A percentile compares a stretch with the other conserved stretches of the same genome.
Evolutionary conservation across 2,113 vertebrate genomes (phyloP).

Genomic region (Leptosomus discolor): DNA sequence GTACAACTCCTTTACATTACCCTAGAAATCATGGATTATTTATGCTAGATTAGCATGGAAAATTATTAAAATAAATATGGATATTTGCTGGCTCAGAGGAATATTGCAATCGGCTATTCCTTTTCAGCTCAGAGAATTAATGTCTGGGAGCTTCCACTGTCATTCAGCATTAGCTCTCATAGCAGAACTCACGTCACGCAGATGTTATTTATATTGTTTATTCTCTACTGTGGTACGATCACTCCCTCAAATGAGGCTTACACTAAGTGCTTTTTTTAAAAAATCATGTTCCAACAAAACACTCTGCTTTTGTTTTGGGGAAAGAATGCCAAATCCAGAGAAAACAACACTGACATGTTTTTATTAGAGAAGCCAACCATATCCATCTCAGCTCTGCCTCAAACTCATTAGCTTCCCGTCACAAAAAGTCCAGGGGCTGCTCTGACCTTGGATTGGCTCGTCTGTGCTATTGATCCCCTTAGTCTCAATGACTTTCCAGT

Average conservation of each 20-base stretch:
- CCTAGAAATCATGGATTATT: neutral
- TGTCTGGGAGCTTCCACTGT: neutral
- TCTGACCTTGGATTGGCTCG: neutral
- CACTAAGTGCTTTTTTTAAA: neutral
- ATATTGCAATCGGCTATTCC: neutral
- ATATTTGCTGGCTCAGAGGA: neutral
- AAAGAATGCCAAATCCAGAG: neutral
- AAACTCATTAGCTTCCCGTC: neutral
- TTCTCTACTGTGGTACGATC: slow-evolving; percentile 6
- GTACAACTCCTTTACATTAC: neutral
- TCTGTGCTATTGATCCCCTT: neutral
- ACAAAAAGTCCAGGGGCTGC: neutral
- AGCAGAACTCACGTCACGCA: neutral
- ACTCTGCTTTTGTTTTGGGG: neutral
- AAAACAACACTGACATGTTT: neutral
- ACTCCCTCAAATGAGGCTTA: slow-evolving; percentile 3
- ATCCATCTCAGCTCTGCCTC: neutral
- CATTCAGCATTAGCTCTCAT: neutral
- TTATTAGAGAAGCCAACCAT: neutral
- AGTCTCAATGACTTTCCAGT: neutral
- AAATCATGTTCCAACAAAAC: neutral
- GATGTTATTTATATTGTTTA: slow-evolving; percentile 33
- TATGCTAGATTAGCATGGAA: neutral
- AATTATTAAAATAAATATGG: neutral
- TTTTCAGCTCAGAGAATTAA: neutral